Conservation (phyloP, 64 coral and sea anemone genomes). For the Acropora yongei region DNA sequence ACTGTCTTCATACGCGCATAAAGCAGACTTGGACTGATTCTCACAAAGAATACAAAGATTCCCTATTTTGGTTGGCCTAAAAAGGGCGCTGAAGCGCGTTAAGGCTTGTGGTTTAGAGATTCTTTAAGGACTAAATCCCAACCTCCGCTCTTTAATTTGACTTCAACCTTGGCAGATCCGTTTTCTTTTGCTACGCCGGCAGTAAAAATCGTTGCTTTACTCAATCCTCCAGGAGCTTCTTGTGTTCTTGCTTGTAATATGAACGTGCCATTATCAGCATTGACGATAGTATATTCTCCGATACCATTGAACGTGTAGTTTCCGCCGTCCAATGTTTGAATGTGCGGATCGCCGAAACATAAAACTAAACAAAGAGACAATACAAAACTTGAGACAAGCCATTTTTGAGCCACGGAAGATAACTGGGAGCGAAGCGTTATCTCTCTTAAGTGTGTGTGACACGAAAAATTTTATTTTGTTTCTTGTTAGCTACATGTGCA, state of each 20-base stretch:
- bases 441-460: too few species aligned
- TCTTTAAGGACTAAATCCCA: not conserved
- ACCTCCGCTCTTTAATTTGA: slow-evolving; percentile 3
- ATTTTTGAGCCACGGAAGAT: too few species aligned
- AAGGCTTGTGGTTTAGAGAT: not conserved
- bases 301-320: slow-evolving; percentile 67
- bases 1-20: too few species aligned
- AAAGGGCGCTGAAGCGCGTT: too few species aligned
- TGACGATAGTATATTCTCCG: slow-evolving; percentile 52
- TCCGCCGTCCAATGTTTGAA: slow-evolving; percentile 58
- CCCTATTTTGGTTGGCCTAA: too few species aligned
- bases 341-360: slow-evolving; percentile 59
- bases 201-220: slow-evolving; percentile 60
- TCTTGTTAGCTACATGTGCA: too few species aligned
- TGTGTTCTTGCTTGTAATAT: slow-evolving; percentile 59
- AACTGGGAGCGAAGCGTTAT: too few species aligned
- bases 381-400: too few species aligned
- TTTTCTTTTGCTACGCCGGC: slow-evolving; percentile 47
- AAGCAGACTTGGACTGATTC: too few species aligned
- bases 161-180: slow-evolving; percentile 41
- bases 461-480: too few species aligned
- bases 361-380: not conserved
- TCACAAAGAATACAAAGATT: too few species aligned
- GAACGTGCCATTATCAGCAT: slow-evolving; percentile 24
- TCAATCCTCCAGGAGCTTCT: not conserved